These are phyloP conservation scores for Triplophysa rosa DNA, from an alignment of 2,113 vertebrate genomes.

Conservation along the genomic window DNA sequence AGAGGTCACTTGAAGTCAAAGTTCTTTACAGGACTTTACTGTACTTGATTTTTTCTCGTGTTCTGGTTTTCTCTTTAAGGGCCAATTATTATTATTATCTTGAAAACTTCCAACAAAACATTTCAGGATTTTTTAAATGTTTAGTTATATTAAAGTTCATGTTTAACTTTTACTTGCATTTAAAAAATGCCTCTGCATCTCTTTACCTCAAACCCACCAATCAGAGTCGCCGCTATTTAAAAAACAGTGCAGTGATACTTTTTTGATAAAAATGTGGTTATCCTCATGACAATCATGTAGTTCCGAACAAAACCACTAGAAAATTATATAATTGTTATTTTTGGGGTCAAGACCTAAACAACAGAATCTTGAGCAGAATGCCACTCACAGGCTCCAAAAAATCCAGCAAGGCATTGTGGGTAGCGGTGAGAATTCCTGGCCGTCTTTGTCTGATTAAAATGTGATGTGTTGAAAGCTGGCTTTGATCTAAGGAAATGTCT, in stretches of 20 bases:
- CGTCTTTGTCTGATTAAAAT: conserved; percentile 72
- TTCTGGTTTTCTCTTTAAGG: neutral
- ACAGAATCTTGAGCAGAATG: conserved; percentile 31
- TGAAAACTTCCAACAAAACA: no score
- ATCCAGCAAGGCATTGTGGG: conserved; percentile 56
- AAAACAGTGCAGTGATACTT: no score
- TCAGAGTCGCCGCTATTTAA: no score
- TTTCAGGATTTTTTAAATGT: neutral
- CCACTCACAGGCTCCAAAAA: conserved; percentile 23
- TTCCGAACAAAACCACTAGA: neutral
- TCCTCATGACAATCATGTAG: neutral
- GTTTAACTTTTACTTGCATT: no score
- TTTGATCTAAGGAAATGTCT: conserved; percentile 77
- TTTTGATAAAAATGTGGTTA: neutral
- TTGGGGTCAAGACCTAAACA: conserved; percentile 17
- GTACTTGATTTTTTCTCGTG: neutral
- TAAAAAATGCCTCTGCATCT: no score
- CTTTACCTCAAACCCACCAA: neutral
- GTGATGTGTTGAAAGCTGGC: conserved; percentile 68
- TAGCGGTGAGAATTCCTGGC: conserved; percentile 64
- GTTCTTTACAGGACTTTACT: conserved; percentile 46
- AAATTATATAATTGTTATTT: neutral
- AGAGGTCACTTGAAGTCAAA: conserved; percentile 71
- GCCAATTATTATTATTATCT: neutral
- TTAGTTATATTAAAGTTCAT: neutral